phyloP scores from a whole-genome alignment of 2,113 vertebrate species.

The Cisticola juncidis region DNA sequence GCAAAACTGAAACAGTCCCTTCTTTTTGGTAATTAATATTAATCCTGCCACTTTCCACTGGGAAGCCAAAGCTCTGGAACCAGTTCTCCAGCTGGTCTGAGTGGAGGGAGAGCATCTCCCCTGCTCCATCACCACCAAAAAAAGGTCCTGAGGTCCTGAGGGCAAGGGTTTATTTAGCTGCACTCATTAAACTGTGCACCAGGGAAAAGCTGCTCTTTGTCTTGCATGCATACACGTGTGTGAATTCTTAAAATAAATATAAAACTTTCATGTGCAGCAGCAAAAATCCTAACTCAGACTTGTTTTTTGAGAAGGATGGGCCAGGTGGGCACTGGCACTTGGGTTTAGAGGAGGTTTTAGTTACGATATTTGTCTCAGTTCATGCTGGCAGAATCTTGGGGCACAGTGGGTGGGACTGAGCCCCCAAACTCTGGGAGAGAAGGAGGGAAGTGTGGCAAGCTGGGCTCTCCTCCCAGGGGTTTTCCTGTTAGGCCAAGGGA shows the following conservation, averaged over 20 bases:
- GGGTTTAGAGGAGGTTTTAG: background rate
- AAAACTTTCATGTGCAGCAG: rapidly evolving
- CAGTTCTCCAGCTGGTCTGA: background rate
- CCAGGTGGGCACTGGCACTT: background rate
- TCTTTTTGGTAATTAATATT: background rate
- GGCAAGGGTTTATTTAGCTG: background rate
- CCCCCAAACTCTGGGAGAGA: background rate
- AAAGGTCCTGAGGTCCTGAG: background rate
- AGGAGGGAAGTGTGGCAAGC: background rate
- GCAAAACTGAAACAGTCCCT: background rate
- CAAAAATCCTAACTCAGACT: background rate
- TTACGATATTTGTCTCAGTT: background rate
- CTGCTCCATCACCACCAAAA: background rate
- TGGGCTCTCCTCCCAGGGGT: rapidly evolving
- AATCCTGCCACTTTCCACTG: background rate
- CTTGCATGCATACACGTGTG: background rate
- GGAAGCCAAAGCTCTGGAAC: background rate
- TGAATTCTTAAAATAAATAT: background rate
- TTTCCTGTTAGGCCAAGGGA: background rate
- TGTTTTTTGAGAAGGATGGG: background rate
- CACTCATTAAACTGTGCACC: background rate
- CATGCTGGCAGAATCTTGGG: background rate
- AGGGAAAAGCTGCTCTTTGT: background rate
- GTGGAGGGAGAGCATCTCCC: background rate
- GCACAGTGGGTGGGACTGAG: background rate